Evolutionary conservation across 2,113 vertebrate species (phyloP), one percentile per base, ranked within the genome.

Genomic region (Oreotrochilus melanogaster): DNA sequence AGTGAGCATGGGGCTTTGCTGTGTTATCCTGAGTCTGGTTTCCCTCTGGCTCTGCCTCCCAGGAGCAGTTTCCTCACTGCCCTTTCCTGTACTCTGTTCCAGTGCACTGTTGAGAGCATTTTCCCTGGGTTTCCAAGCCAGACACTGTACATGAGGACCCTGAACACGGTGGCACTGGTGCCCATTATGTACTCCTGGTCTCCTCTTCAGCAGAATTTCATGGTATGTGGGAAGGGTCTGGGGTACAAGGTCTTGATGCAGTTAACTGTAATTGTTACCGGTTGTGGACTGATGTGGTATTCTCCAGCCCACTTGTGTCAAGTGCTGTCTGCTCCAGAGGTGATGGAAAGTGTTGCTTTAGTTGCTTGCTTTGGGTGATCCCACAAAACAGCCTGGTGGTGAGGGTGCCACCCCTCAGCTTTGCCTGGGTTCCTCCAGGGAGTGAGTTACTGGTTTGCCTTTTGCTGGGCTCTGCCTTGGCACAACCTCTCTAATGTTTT

Each of bases 161-260:
- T 99, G 94, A 99, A 99, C 90, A 99, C 99, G 0, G 99, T 99
- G 95, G 98, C 99, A 1, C 98, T 99, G 96, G 99, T 99, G 96
- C 99, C 99, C 82, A 99, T 99, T 94, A 99, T 99, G 99, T 99
- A 99, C 94, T 99, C 99, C 65, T 99, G 99, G 99, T 99, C 99
- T 2, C 99, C 99, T 43, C 98, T 99, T 85, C 99, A 99, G 97
- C 99, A 99, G 98, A 99, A 99, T 97, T 99, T 99, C 96, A 99
- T 99, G 99, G 99, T 99, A 98, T 1, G 98, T 97, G 18, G 64
- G 50, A 83, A 66, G 43, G 51, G n/a, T 35, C 35, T 33, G 14
- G 33, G 31, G 18, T 0, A 0, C 2, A 2, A 57, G 66, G 28
- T 53, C 48, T 72, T 9, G 9, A 24, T 31, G 35, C 1, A 1